These are phyloP conservation scores for Halesus radiatus DNA, from an alignment of 1,140 invertebrate species.

Conservation along the genomic window DNA sequence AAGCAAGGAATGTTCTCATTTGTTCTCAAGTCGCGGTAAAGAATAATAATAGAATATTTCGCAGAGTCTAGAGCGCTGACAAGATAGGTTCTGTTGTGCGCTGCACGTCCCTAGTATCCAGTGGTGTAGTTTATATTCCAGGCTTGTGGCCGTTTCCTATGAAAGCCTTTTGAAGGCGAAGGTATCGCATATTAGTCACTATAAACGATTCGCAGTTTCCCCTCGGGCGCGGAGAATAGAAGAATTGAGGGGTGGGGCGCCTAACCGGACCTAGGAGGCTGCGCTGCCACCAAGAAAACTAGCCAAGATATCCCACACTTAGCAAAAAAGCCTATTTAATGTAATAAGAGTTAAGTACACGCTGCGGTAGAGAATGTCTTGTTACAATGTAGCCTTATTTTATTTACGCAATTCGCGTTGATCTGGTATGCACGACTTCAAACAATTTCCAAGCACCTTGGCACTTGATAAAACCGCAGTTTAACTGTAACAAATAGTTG, in stretches of 20 bases:
- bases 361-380: neutral
- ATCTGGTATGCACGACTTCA: slow-evolving; percentile 20
- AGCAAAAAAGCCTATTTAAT: neutral
- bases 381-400: slow-evolving; percentile 1
- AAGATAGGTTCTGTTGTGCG: too few relatives aligned
- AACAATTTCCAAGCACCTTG: neutral
- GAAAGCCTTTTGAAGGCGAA: slow-evolving; percentile 39
- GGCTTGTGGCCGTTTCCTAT: neutral
- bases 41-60: too few relatives aligned
- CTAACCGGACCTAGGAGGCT: slow-evolving; percentile 39
- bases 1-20: too few relatives aligned
- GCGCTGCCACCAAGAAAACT: neutral
- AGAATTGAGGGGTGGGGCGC: neutral
- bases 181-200: slow-evolving; percentile 37
- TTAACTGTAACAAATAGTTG: too few relatives aligned
- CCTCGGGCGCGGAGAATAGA: neutral
- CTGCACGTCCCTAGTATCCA: too few relatives aligned
- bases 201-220: slow-evolving; percentile 17
- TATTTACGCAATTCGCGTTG: neutral
- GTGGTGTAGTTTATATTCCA: neutral
- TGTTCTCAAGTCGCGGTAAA: too few relatives aligned
- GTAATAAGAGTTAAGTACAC: too few relatives aligned
- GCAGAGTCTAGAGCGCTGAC: too few relatives aligned
- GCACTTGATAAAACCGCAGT: slow-evolving; percentile 3
- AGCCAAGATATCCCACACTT: neutral